Conservation (phyloP, 2,113 vertebrate species). For the Electrona antarctica region DNA sequence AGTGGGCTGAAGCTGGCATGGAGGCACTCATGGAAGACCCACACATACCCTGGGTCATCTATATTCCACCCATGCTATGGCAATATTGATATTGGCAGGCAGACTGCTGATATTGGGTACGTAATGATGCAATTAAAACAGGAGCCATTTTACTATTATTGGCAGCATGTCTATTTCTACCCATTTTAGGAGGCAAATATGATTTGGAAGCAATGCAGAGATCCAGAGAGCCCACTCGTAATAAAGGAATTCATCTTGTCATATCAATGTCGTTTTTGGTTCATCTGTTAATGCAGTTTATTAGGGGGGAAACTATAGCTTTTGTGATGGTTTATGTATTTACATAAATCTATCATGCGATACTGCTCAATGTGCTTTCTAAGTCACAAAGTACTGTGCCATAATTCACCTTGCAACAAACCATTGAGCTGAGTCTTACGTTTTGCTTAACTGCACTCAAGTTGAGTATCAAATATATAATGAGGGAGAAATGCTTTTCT, state of each 20-base stretch:
- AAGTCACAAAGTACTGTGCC: constrained; percentile 59
- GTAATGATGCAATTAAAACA: constrained; percentile 86
- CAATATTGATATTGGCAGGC: constrained; percentile 87
- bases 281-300: constrained; percentile 75
- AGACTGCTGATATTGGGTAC: constrained; percentile 81
- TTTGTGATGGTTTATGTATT: constrained; percentile 48
- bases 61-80: constrained; percentile 82
- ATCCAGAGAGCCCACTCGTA: constrained; percentile 74
- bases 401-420: constrained; percentile 76
- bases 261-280: constrained; percentile 68
- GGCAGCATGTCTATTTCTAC: constrained; percentile 66
- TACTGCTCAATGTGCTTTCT: constrained; percentile 50
- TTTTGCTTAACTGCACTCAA: constrained; percentile 76
- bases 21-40: constrained; percentile 72
- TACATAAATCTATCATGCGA: constrained; percentile 62
- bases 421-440: constrained; percentile 71
- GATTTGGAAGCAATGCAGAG: constrained; percentile 78
- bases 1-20: constrained; percentile 71
- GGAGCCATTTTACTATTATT: constrained; percentile 83
- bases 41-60: constrained; percentile 82
- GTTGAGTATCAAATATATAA: constrained; percentile 76
- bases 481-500: constrained; percentile 72
- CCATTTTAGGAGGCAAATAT: constrained; percentile 80
- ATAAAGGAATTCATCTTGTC: constrained; percentile 80
- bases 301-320: constrained; percentile 59